Evolutionary conservation across 2,113 vertebrate species (phyloP), one percentile per base, ranked within the genome.

Genomic region (Benitochromis conjunctus): DNA sequence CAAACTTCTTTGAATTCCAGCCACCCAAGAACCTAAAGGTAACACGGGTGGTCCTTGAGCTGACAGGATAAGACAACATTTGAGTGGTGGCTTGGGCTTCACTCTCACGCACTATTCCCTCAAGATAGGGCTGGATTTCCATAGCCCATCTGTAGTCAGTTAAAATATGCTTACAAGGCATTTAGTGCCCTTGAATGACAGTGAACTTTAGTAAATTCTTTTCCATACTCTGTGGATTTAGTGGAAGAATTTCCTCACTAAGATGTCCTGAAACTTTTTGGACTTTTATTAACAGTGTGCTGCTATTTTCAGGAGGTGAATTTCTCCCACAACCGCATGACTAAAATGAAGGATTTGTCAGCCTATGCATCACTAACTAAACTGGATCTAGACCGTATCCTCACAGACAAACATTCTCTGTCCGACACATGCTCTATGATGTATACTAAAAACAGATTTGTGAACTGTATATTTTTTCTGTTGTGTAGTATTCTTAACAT

Each of bases 311-410:
- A 99, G 98, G 97, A 97, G 85, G 98, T 96, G 2, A 96, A 99
- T 95, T 97, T 99, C 87, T 98, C 99, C 12, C 82, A 90, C 91
- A 99, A 99, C 69, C 85, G 89, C 12, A 97, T 99, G 87, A 86
- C 95, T n/a, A 88, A 92, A 88, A 99, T 99, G 97, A 86, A 88
- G 78, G 96, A 99, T 92, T 90, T 99, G 84, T 97, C 97, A 0
- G 95, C 91, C 0, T 98, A 96, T 85, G 77, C 86, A 0, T 95
- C 92, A 9, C 97, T 99, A 1, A 92, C 85, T 21, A 96, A 95
- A 57, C 96, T 99, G 26, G 93, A 96, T 84, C 94, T 99, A 93
- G 97, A 97, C 81, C 89, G 98, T 99, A 99, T 99, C 98, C 98
- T 99, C 97, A 91, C 34, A n/a, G 19, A 78, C 12, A 36, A 43